These are phyloP conservation scores for Heterocephalus glaber DNA, from an alignment of 2,113 vertebrate species.

Conservation along the genomic window DNA sequence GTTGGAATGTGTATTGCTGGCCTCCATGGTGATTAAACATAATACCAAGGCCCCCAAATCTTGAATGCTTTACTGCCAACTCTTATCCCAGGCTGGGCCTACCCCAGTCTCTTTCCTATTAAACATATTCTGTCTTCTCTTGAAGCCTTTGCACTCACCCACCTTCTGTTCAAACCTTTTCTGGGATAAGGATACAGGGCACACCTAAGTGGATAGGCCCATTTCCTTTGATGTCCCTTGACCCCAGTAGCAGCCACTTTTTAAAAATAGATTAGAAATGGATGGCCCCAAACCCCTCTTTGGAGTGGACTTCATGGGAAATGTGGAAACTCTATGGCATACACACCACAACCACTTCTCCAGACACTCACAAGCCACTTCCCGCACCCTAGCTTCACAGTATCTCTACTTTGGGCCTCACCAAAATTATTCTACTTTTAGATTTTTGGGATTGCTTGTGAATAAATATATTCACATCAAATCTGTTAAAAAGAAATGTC, in stretches of 20 bases:
- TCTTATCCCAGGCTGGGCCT: conserved; percentile 16
- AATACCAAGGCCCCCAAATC: conserved; percentile 6
- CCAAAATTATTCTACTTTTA: conserved; percentile 55
- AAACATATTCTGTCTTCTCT: background rate
- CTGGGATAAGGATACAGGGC: background rate
- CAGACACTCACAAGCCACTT: conserved; percentile 33
- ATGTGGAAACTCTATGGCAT: background rate
- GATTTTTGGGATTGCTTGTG: conserved; percentile 49
- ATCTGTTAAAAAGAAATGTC: conserved; percentile 53
- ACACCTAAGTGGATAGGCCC: conserved; percentile 3
- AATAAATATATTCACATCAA: conserved; percentile 54
- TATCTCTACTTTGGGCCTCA: conserved; percentile 35
- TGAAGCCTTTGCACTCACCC: background rate
- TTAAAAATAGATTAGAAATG: conserved; percentile 21
- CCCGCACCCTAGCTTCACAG: background rate
- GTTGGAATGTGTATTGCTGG: conserved; percentile 45
- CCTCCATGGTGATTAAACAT: conserved; percentile 11
- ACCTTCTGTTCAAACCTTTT: conserved; percentile 13
- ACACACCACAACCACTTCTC: conserved; percentile 34
- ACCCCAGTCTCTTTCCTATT: conserved; percentile 1
- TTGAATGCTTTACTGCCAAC: conserved; percentile 37
- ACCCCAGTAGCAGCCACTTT: conserved; percentile 36
- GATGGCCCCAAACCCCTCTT: conserved; percentile 2
- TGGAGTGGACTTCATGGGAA: background rate
- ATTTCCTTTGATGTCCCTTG: background rate